Base-by-base conservation (phyloP, 2,113 vertebrate species). In the Excalfactoria chinensis region DNA sequence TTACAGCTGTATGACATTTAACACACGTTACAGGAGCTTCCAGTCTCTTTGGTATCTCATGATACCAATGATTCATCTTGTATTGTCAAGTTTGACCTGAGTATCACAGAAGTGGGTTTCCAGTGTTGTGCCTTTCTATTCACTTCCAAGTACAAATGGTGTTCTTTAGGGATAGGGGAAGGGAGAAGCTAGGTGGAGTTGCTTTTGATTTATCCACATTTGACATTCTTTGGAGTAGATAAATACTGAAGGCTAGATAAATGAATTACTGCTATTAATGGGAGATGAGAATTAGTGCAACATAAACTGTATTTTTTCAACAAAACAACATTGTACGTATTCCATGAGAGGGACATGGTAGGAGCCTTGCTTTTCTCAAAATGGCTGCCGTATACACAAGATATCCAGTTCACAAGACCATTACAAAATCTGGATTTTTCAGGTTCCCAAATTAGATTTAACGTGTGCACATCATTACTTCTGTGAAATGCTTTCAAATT, bases 401-500 rank as follows among this genome's bases (percentile, higher is more conserved):
- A 26, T 60, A 64, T 46, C 40, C 21, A n/a, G 55, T 41, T 34
- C 13, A 78, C 75, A 71, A 53, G 40, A n/a, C 8, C n/a, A 67
- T 88, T 86, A 88, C 68, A 8, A 91, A 81, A 81, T 83, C 20
- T 51, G 60, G 60, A 11, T 86, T 80, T 88, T 88, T 94, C 72
- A 84, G 48, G 48, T 81, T 92, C 48, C 70, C 23, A 86, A 72
- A 86, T 84, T 53, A 81, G 40, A 86, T 95, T 80, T 92, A 58
- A 69, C 55, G 34, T 68, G 21, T 64, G 78, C 23, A 66, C 80
- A 58, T 80, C 76, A 20, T 75, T 90, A 35, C n/a, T 82, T 84
- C 40, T 32, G 28, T 72, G 73, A 92, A 96, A 95, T 91, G 74
- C 80, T 88, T 86, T 94, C 53, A 74, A 4, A 88, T 95, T 88